phyloP scores from a whole-genome alignment of 2,888 invertebrate species.

The Sarcophaga variegata region DNA sequence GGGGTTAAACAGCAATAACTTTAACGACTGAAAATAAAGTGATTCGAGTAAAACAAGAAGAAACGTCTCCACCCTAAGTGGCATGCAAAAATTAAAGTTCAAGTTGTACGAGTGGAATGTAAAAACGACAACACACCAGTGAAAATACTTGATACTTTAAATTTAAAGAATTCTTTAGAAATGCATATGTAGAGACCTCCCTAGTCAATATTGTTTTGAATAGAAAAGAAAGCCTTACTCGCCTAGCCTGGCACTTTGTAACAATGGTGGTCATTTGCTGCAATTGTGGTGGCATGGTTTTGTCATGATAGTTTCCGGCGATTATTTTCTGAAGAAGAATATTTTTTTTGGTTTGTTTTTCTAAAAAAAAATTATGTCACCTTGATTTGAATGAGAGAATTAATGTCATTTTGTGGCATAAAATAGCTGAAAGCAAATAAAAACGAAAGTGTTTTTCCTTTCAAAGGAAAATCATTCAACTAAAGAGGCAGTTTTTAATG shows the following conservation, averaged over 20 bases:
- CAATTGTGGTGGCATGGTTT: background rate
- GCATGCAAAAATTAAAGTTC: slow-evolving; percentile 41
- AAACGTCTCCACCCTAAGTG: slow-evolving; percentile 20
- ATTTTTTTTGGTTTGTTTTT: too few species aligned
- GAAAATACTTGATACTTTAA: background rate
- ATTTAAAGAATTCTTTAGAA: slow-evolving; percentile 48
- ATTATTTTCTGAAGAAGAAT: background rate
- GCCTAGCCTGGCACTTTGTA: background rate
- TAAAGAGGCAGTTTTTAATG: too few species aligned
- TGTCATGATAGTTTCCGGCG: slow-evolving; percentile 33
- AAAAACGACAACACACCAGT: background rate
- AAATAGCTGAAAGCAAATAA: background rate
- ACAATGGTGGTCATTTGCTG: slow-evolving; percentile 13
- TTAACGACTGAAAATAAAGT: slow-evolving; percentile 55
- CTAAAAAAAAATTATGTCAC: slow-evolving; percentile 38
- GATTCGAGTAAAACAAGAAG: slow-evolving; percentile 5
- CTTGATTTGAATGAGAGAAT: background rate
- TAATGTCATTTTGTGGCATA: background rate
- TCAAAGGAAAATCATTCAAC: too few species aligned
- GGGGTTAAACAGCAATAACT: slow-evolving; percentile 59
- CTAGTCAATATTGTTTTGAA: too few species aligned
- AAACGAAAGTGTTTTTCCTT: background rate
- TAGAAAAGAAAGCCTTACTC: background rate
- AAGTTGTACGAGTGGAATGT: background rate
- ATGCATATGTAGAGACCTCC: background rate